A percentile compares a stretch with the other conserved stretches of the same genome.
These are phyloP conservation scores for Guaruba guarouba DNA, from an alignment of 2,113 vertebrate species.

Conservation along the genomic window DNA sequence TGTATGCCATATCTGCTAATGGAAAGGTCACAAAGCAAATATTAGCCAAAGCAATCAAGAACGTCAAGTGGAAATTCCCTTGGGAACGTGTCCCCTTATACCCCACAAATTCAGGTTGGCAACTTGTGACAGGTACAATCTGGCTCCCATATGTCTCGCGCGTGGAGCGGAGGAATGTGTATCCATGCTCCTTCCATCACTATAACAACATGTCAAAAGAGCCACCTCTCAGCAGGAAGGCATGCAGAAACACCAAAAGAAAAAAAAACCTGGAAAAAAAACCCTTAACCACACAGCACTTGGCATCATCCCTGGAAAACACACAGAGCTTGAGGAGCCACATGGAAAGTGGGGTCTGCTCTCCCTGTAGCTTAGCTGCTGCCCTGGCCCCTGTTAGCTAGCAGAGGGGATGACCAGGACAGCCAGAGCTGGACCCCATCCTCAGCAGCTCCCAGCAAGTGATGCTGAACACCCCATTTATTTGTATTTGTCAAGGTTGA, in stretches of 20 bases:
- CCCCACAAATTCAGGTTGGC: conserved; percentile 74
- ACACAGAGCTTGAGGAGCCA: rapidly evolving
- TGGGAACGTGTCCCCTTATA: conserved; percentile 65
- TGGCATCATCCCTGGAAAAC: conserved; percentile 28
- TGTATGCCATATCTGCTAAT: neutral
- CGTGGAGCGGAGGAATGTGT: conserved; percentile 50
- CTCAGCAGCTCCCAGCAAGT: neutral
- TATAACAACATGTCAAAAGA: conserved; percentile 70
- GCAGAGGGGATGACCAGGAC: neutral
- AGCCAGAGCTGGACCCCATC: neutral
- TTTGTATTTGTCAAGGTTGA: neutral
- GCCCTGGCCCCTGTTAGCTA: rapidly evolving
- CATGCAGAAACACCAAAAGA: conserved; percentile 16
- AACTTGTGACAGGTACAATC: conserved; percentile 78
- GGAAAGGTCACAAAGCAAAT: conserved; percentile 72
- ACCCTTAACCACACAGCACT: neutral
- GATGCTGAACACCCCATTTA: neutral
- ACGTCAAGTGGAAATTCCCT: conserved; percentile 70
- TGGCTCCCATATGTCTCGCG: conserved; percentile 70
- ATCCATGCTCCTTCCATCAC: conserved; percentile 67
- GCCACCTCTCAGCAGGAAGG: conserved; percentile 61
- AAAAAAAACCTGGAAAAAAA: neutral
- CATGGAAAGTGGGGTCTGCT: neutral
- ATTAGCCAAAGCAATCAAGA: conserved; percentile 67
- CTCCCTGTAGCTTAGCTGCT: rapidly evolving